These are phyloP conservation scores for Mesopsocus fuscifrons DNA, from an alignment of 2,888 invertebrate genomes.

Conservation along the genomic window DNA sequence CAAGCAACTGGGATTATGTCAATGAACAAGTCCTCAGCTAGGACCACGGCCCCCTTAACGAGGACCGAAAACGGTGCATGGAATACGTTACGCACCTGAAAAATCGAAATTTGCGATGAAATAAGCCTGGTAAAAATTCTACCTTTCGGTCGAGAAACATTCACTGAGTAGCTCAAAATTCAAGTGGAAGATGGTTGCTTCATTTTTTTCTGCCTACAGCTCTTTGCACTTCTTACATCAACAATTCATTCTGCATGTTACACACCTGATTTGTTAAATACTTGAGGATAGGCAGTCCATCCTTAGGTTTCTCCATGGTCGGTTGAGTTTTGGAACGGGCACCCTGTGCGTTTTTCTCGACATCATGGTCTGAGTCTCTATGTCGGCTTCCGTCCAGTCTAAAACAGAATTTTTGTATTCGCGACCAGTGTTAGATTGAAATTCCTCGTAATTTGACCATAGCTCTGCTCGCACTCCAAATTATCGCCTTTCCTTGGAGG, in stretches of 20 bases:
- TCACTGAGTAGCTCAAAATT: background rate
- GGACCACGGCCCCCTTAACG: slow-evolving; percentile 75
- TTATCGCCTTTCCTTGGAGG: too few species aligned
- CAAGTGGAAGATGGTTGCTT: background rate
- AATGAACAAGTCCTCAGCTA: slow-evolving; percentile 70
- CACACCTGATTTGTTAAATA: slow-evolving; percentile 52
- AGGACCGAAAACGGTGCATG: slow-evolving; percentile 75
- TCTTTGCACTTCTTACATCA: too few species aligned
- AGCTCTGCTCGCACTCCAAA: too few species aligned
- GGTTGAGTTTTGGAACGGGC: slow-evolving; percentile 13
- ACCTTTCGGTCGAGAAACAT: background rate
- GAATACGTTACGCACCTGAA: slow-evolving; percentile 67
- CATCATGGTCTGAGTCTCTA: slow-evolving; percentile 15
- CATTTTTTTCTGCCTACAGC: slow-evolving; percentile 1
- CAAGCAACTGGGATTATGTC: slow-evolving; percentile 86
- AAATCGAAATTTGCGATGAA: slow-evolving; percentile 10
- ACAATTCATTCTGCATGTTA: slow-evolving; percentile 1
- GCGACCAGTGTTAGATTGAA: too few species aligned
- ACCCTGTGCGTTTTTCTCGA: slow-evolving; percentile 18
- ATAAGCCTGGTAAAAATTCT: background rate
- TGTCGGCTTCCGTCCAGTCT: slow-evolving; percentile 15
- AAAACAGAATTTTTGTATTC: too few species aligned
- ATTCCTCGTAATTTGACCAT: too few species aligned
- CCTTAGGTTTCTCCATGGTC: slow-evolving; percentile 28
- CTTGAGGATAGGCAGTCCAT: slow-evolving; percentile 50